Evolutionary conservation across 2,113 vertebrate genomes (phyloP).

Genomic region (Meleagris gallopavo): DNA sequence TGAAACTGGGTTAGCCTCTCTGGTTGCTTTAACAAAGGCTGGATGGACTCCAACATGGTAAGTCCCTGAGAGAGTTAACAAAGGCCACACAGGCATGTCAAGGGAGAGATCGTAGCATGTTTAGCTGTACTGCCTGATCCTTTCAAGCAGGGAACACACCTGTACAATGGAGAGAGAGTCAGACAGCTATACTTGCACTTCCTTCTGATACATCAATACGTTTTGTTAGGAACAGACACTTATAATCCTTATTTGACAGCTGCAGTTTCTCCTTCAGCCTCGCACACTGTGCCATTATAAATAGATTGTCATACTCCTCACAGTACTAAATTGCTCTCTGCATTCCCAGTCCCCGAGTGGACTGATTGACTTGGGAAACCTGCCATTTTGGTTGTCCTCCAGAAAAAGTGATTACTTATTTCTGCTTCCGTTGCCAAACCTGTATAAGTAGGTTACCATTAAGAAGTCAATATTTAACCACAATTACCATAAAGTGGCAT

Average conservation of each 20-base stretch:
- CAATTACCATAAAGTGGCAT: conserved; percentile 23
- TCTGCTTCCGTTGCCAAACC: conserved; percentile 53
- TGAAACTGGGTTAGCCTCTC: background rate
- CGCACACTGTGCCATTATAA: conserved; percentile 62
- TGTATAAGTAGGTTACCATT: conserved; percentile 33
- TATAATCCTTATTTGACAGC: conserved; percentile 74
- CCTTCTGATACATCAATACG: conserved; percentile 57
- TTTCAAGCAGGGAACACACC: conserved; percentile 21
- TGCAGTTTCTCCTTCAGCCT: conserved; percentile 70
- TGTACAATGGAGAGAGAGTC: background rate
- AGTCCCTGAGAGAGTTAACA: background rate
- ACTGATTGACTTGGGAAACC: conserved; percentile 61
- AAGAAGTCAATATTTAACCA: conserved; percentile 39
- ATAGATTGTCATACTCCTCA: conserved; percentile 76
- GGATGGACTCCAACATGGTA: background rate
- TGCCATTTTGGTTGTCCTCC: conserved; percentile 36
- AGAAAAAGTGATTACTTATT: conserved; percentile 46
- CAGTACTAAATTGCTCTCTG: conserved; percentile 65
- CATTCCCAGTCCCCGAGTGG: background rate
- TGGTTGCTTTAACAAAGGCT: background rate
- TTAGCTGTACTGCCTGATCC: background rate
- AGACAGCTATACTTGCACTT: conserved; percentile 38
- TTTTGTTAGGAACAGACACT: conserved; percentile 71
- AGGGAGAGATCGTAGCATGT: background rate
- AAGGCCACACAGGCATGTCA: background rate